These are phyloP conservation scores for Coenobita brevimanus DNA, from an alignment of 1,140 invertebrate genomes.

Conservation along the genomic window DNA sequence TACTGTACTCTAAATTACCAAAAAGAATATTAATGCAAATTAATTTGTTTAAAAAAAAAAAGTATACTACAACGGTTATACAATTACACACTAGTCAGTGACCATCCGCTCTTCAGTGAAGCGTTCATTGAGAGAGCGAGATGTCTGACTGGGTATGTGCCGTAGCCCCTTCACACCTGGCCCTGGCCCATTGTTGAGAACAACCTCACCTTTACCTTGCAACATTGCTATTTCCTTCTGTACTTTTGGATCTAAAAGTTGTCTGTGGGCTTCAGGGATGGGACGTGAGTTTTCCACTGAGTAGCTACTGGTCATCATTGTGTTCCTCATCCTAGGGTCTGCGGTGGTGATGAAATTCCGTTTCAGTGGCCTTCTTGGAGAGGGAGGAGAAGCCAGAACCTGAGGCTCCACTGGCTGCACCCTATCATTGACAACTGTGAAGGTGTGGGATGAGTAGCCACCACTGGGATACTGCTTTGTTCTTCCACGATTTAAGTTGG, in stretches of 20 bases:
- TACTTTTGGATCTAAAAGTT: constrained; percentile 54
- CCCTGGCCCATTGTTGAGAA: constrained; percentile 46
- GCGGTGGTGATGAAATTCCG: constrained; percentile 32
- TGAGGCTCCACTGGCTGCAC: constrained; percentile 23
- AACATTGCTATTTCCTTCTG: constrained; percentile 58
- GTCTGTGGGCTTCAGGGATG: constrained; percentile 33
- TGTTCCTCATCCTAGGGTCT: constrained; percentile 24
- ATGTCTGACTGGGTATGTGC: constrained; percentile 49
- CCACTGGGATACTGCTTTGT: not conserved
- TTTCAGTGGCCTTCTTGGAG: constrained; percentile 28
- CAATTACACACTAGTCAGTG: constrained; percentile 26
- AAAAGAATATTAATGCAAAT: too few relatives aligned
- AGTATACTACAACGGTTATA: too few relatives aligned
- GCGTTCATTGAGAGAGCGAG: constrained; percentile 55
- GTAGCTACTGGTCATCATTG: not conserved
- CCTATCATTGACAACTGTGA: constrained; percentile 51
- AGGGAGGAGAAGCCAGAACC: not conserved
- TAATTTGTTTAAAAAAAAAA: too few relatives aligned
- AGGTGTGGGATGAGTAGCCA: constrained; percentile 21
- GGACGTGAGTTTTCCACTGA: constrained; percentile 18
- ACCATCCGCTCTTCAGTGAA: constrained; percentile 58
- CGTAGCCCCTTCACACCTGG: constrained; percentile 54
- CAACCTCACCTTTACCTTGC: constrained; percentile 45
- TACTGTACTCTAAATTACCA: too few relatives aligned
- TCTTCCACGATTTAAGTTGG: constrained; percentile 38